Conservation (phyloP, 2,888 invertebrate genomes). For the Calameuta idolon region DNA sequence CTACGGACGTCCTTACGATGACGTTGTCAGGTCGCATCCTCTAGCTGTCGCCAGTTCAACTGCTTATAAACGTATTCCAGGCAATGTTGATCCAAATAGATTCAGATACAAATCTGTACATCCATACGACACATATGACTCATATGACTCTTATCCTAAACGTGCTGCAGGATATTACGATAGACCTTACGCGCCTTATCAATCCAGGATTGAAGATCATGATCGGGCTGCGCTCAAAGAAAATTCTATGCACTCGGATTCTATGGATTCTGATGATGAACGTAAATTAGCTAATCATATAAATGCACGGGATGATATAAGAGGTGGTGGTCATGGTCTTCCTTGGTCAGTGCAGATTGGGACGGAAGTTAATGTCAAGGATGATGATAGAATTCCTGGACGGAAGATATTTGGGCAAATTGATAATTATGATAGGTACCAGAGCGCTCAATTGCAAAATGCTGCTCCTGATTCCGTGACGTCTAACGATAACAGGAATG, state of each 20-base stretch:
- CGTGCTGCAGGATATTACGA: slow-evolving; percentile 46
- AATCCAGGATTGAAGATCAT: slow-evolving; percentile 34
- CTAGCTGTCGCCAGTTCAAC: slow-evolving; percentile 18
- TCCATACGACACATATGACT: slow-evolving; percentile 45
- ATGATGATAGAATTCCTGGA: slow-evolving; percentile 57
- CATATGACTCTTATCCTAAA: slow-evolving; percentile 49
- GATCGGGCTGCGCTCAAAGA: slow-evolving; percentile 32
- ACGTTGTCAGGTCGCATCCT: slow-evolving; percentile 32
- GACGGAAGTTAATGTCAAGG: slow-evolving; percentile 59
- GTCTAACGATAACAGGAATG: slow-evolving; percentile 30
- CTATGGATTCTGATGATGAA: slow-evolving; percentile 31
- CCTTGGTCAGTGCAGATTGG: slow-evolving; percentile 61
- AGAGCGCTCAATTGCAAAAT: slow-evolving; percentile 45
- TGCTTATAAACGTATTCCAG: slow-evolving; percentile 43
- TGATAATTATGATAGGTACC: slow-evolving; percentile 53
- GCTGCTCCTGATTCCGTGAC: slow-evolving; percentile 37
- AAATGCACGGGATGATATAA: slow-evolving; percentile 33
- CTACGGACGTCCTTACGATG: slow-evolving; percentile 43
- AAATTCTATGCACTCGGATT: slow-evolving; percentile 31
- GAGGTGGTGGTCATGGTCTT: slow-evolving; percentile 13
- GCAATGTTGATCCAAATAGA: slow-evolving; percentile 48
- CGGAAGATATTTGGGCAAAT: slow-evolving; percentile 56
- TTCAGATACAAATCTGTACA: slow-evolving; percentile 45
- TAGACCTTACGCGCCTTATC: slow-evolving; percentile 33
- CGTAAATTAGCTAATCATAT: slow-evolving; percentile 39